Base-by-base conservation (phyloP, 1,140 invertebrate genomes). In the Hetaerina americana region DNA sequence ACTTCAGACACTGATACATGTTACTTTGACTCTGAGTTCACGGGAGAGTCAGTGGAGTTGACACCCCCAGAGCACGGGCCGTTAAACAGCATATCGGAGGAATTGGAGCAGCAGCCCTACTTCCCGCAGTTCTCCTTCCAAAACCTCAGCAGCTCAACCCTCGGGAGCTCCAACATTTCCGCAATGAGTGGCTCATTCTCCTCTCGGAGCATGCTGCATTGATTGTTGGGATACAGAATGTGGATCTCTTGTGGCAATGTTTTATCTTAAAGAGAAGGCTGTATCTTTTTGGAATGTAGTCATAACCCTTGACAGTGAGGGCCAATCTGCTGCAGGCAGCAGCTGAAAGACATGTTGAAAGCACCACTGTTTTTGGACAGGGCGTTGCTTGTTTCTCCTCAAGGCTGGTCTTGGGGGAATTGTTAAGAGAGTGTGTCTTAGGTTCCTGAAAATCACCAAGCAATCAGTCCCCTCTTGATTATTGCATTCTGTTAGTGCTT, bases 1-100 rank as follows among this genome's bases (percentile, higher is more conserved):
- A 92, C 90, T 68, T 95, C 92, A 22, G 96, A 98, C 78, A 98
- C 92, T 29, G 97, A 99, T 82, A 99, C 96, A 27, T 87, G 95
- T 76, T 97, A 97, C 84, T 99, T 99, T 84, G 96, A 99, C 83
- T 90, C 92, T 72, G 95, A 97, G 84, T 99, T 99, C 83, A 99
- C 97, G n/a, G 94, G 95, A 70, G 96, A 98, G 82, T 91, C 91
- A 76, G 96, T 98, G 10, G 92, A 97, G 83, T 82, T 99, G 68
- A 98, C 97, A 72, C 96, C 96, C 57, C 85, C 49, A 82, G 84
- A 8, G 83, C 80, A 78, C 26, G 83, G 83, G 66, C 84, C 84
- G 25, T 80, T 92, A 1, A 87, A 87, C 75, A 87, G 87, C 31
- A 90, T 92, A 72, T 84, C 83, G 5, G 90, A 92, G 79, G 88